phyloP scores from a whole-genome alignment of 2,113 vertebrate genomes.

The Amblyornis subalaris region DNA sequence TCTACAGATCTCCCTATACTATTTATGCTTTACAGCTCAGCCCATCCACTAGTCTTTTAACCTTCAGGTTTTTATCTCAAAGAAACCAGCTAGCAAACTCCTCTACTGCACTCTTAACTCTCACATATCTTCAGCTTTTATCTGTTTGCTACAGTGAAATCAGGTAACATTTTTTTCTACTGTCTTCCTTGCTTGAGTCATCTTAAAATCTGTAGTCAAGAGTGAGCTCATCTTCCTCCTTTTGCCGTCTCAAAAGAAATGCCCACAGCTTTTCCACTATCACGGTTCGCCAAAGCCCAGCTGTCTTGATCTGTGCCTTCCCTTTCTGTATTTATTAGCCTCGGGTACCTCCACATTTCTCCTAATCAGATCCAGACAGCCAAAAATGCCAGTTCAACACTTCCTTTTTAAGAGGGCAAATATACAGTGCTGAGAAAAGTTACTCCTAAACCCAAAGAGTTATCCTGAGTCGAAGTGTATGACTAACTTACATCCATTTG shows the following conservation, averaged over 20 bases:
- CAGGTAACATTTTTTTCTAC: background rate
- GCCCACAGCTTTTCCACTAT: background rate
- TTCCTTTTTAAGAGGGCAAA: background rate
- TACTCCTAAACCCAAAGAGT: background rate
- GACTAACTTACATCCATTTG: background rate
- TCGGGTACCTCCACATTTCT: background rate
- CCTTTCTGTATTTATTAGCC: background rate
- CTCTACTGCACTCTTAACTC: background rate
- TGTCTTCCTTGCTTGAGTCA: background rate
- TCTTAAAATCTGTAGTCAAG: background rate
- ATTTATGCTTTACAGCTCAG: background rate
- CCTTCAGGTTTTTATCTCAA: constrained; percentile 5
- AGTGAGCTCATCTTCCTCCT: background rate
- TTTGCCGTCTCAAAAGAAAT: background rate
- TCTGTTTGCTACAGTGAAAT: background rate
- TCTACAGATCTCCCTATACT: background rate
- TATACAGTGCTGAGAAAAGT: background rate
- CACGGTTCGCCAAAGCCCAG: background rate
- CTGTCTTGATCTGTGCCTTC: background rate
- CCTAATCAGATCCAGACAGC: background rate
- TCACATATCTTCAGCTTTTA: background rate
- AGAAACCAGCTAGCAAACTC: background rate
- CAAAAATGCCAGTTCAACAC: background rate
- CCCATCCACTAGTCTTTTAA: background rate
- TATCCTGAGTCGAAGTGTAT: background rate